A percentile compares a stretch with the other conserved stretches of the same genome.
phyloP scores from a whole-genome alignment of 2,797 vertebrate species.

The Crypturellus tataupa region DNA sequence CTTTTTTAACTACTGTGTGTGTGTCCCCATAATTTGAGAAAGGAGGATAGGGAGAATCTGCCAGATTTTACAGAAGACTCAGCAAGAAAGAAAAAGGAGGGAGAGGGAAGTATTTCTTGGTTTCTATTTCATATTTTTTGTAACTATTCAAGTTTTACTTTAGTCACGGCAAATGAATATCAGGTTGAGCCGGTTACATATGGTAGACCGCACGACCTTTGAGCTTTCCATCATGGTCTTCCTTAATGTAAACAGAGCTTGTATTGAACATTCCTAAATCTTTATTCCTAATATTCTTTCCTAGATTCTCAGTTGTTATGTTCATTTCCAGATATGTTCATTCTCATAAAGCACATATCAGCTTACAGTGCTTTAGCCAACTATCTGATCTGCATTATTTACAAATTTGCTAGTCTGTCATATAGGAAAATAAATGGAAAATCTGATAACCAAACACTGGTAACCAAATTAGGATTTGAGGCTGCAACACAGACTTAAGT shows the following conservation, averaged over 20 bases:
- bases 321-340: neutral
- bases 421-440: neutral
- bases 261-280: neutral
- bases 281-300: neutral
- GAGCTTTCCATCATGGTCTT: neutral
- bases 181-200: neutral
- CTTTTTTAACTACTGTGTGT: neutral
- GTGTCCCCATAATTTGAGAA: neutral
- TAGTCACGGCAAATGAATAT: neutral
- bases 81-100: neutral
- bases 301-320: neutral
- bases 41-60: neutral
- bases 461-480: neutral
- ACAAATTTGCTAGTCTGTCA: neutral
- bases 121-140: neutral
- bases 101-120: neutral
- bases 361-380: neutral
- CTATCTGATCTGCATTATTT: neutral
- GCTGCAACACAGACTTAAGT: neutral
- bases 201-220: neutral
- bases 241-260: neutral
- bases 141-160: neutral
- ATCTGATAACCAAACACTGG: neutral
- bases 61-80: neutral
- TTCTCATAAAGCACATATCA: neutral